Conservation (phyloP, 30 jellyfish, hydroid and myxozoan genomes). For the Rhopilema esculentum region DNA sequence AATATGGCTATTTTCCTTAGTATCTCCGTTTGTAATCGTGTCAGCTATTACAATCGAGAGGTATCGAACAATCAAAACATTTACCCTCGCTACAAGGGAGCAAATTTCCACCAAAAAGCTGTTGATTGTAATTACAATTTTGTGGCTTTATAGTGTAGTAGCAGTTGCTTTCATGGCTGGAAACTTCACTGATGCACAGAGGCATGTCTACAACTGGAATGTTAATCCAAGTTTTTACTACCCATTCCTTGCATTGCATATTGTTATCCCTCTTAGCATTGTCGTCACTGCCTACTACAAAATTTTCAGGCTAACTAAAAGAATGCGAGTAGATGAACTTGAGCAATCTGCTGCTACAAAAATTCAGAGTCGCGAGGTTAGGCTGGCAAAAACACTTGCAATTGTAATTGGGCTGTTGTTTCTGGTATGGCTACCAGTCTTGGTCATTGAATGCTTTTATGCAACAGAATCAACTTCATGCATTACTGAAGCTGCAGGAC, state of each 20-base stretch:
- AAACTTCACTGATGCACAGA: slow-evolving; percentile 26
- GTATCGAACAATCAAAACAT: slow-evolving; percentile 50
- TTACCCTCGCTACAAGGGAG: slow-evolving; percentile 4
- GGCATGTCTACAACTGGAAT: slow-evolving; percentile 65
- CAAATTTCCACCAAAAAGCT: slow-evolving; percentile 4
- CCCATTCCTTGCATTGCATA: slow-evolving; percentile 75
- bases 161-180: slow-evolving; percentile 67
- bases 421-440: slow-evolving; percentile 80
- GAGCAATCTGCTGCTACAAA: slow-evolving; percentile 7
- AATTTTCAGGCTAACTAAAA: slow-evolving; percentile 39
- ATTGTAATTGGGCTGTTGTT: slow-evolving; percentile 71
- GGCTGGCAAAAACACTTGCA: slow-evolving; percentile 71
- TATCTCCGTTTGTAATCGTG: slow-evolving; percentile 69
- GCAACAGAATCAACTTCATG: slow-evolving; percentile 68
- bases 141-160: slow-evolving; percentile 60
- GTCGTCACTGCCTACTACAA: slow-evolving; percentile 31
- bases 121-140: neutral
- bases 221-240: slow-evolving; percentile 43
- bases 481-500: slow-evolving; percentile 68
- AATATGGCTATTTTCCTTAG: slow-evolving; percentile 75
- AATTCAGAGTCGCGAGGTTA: slow-evolving; percentile 47
- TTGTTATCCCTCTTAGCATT: slow-evolving; percentile 48
- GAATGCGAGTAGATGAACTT: neutral
- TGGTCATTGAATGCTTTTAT: slow-evolving; percentile 77
- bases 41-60: slow-evolving; percentile 75